Evolutionary conservation across 1,140 invertebrate genomes (phyloP).

Genomic region (Mycetomoellerius zeteki): DNA sequence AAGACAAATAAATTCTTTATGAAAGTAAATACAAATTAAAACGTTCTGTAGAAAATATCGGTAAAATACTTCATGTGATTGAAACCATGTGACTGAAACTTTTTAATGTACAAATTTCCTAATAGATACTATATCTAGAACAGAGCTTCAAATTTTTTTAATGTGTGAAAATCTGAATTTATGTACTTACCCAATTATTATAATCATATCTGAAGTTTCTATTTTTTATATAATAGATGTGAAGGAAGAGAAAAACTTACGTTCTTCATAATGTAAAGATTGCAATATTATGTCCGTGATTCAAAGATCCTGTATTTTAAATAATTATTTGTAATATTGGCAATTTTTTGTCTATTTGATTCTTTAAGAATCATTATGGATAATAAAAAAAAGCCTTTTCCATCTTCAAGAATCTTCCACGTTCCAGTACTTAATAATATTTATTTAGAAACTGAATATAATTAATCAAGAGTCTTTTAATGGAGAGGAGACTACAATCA

Average conservation of each 20-base stretch:
- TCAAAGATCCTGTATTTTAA: slow-evolving; percentile 1
- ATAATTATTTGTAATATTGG: slow-evolving; percentile 15
- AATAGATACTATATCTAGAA: not conserved
- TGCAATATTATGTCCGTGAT: not conserved
- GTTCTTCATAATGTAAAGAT: not conserved
- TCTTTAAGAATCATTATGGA: slow-evolving; percentile 15
- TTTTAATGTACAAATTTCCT: not conserved
- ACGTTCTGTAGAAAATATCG: not conserved
- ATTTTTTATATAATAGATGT: not conserved
- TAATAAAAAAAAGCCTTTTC: slow-evolving; percentile 24
- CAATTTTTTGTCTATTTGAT: slow-evolving; percentile 9
- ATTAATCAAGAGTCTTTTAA: slow-evolving; percentile 81
- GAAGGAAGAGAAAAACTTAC: not conserved
- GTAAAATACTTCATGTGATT: not conserved
- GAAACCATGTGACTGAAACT: not conserved
- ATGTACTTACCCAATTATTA: not conserved
- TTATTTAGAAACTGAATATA: slow-evolving; percentile 79
- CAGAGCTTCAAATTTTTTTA: not conserved
- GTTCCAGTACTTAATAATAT: slow-evolving; percentile 73
- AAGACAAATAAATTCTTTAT: not conserved
- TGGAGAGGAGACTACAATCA: slow-evolving; percentile 85
- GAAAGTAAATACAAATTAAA: not conserved
- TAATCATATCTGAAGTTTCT: not conserved
- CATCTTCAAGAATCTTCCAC: slow-evolving; percentile 55
- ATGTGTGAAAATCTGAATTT: not conserved